Conservation (phyloP, 2,888 invertebrate genomes). For the Metopia argyrocephala region DNA sequence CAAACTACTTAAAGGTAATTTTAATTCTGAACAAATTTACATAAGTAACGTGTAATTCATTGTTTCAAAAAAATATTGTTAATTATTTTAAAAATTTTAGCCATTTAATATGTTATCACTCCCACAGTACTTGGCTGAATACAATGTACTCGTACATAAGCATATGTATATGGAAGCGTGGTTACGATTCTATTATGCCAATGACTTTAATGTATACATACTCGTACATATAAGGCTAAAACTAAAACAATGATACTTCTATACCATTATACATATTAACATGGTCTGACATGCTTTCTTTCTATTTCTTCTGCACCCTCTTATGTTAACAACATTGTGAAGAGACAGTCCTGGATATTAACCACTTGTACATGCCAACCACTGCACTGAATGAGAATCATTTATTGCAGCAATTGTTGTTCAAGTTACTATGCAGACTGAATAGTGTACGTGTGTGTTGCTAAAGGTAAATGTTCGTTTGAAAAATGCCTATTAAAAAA, state of each 20-base stretch:
- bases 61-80: no score
- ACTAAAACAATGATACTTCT: slow-evolving; percentile 34
- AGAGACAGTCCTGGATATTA: neutral
- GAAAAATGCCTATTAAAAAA: slow-evolving; percentile 23
- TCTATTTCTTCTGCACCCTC: neutral
- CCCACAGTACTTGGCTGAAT: neutral
- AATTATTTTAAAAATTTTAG: no score
- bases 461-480: slow-evolving; percentile 40
- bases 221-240: neutral
- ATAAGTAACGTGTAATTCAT: no score
- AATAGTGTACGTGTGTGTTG: neutral
- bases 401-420: slow-evolving; percentile 8
- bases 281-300: neutral
- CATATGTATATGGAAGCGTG: neutral
- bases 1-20: no score
- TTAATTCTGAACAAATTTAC: no score
- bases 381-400: slow-evolving; percentile 13
- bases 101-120: neutral
- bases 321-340: neutral
- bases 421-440: neutral
- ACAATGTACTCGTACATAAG: no score
- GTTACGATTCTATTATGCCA: slow-evolving; percentile 12
- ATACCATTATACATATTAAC: slow-evolving; percentile 19
- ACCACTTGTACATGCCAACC: neutral
- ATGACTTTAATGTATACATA: slow-evolving; percentile 17